Percentiles rank a stretch among this genome's conserved stretches.
phyloP scores from a whole-genome alignment of 2,113 vertebrate genomes.

The Jaculus jaculus region DNA sequence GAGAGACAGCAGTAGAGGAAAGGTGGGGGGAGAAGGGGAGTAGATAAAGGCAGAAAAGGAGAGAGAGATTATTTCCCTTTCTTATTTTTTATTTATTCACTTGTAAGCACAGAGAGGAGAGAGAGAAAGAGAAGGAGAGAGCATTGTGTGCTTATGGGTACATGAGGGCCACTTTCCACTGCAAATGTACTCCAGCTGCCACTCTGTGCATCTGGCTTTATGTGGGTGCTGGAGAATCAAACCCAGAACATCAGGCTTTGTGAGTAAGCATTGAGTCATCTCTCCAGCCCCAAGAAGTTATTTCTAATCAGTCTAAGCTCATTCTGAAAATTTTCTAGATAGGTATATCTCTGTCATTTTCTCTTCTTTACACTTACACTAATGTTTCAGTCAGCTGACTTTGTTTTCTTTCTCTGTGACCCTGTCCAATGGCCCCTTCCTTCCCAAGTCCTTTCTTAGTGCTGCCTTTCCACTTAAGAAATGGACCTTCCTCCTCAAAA shows the following conservation, averaged over 20 bases:
- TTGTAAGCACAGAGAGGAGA: too few species aligned
- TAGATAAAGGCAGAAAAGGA: not conserved
- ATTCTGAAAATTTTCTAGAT: not conserved
- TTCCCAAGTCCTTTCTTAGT: not conserved
- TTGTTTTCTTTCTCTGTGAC: not conserved
- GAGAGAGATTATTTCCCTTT: too few species aligned
- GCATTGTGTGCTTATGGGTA: too few species aligned
- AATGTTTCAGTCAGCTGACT: not conserved
- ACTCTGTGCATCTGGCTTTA: too few species aligned
- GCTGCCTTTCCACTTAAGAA: not conserved
- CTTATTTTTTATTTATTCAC: too few species aligned
- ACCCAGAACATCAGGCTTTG: too few species aligned
- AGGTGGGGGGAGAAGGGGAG: accelerated
- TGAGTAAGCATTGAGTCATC: too few species aligned
- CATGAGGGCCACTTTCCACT: too few species aligned
- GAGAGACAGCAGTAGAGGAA: not conserved
- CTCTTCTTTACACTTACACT: not conserved
- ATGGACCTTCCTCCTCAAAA: not conserved
- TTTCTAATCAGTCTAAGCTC: not conserved
- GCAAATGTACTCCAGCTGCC: too few species aligned
- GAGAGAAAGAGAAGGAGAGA: too few species aligned
- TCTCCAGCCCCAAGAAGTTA: not conserved
- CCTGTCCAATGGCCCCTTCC: not conserved
- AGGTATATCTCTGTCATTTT: not conserved
- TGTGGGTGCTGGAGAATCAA: too few species aligned